phyloP scores from a whole-genome alignment of 2,888 invertebrate species.

The Eilema griseolum region DNA sequence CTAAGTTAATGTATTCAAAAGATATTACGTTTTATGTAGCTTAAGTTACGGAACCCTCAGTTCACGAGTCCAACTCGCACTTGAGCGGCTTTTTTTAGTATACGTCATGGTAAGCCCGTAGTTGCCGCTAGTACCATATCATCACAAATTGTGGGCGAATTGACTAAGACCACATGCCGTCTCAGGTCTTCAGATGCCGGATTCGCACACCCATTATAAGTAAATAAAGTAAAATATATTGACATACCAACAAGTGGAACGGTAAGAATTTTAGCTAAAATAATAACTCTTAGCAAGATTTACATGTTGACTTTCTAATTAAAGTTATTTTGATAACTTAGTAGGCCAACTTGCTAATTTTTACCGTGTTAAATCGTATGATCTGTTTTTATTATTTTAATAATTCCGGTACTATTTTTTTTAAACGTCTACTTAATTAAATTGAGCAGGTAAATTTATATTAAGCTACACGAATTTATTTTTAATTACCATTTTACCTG shows the following conservation, averaged over 20 bases:
- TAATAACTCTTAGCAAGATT: not conserved
- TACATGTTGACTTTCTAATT: constrained; percentile 5
- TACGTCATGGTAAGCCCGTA: no score
- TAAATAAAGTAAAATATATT: not conserved
- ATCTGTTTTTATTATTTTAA: constrained; percentile 1
- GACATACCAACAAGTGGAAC: not conserved
- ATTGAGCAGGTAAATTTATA: not conserved
- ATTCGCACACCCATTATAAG: no score
- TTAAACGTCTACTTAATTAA: not conserved
- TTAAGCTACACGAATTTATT: not conserved
- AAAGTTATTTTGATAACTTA: not conserved
- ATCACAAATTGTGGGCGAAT: no score
- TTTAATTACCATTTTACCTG: not conserved
- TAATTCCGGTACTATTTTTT: not conserved
- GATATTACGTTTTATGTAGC: no score
- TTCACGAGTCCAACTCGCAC: no score
- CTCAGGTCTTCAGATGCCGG: no score
- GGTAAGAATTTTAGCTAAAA: constrained; percentile 2
- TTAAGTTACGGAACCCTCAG: no score
- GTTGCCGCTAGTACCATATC: no score
- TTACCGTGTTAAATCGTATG: not conserved
- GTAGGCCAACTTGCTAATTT: not conserved
- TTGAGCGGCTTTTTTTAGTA: no score
- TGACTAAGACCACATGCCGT: no score
- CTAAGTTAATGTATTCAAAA: no score